A percentile compares a stretch with the other conserved stretches of the same genome.
phyloP scores from a whole-genome alignment of 2,113 vertebrate species.

The Grantiella picta region DNA sequence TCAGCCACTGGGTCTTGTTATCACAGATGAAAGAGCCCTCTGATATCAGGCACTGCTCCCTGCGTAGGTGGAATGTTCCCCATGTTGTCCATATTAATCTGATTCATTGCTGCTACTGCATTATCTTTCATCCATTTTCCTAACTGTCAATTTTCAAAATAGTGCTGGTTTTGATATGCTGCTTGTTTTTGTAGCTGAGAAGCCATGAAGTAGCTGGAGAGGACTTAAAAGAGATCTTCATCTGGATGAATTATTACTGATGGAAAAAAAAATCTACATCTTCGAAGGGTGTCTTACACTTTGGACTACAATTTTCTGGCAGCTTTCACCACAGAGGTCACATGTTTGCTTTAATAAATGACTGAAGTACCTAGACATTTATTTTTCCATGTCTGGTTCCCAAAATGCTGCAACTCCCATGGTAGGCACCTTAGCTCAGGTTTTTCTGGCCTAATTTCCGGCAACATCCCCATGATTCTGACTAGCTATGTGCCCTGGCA shows the following conservation, averaged over 20 bases:
- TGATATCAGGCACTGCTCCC: conserved; percentile 5
- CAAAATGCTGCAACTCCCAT: not conserved
- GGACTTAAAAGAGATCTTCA: conserved; percentile 15
- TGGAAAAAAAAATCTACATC: not conserved
- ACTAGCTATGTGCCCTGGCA: rapidly evolving
- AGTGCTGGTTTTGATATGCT: not conserved
- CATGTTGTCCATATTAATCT: conserved; percentile 24
- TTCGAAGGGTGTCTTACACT: not conserved
- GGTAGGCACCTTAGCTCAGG: not conserved
- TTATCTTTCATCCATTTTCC: conserved; percentile 34
- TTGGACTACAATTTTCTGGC: not conserved
- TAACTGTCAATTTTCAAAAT: conserved; percentile 30
- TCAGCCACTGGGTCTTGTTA: conserved; percentile 8
- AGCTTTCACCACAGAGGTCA: not conserved
- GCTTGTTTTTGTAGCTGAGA: not conserved
- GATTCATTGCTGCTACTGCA: not conserved
- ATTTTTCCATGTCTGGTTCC: not conserved
- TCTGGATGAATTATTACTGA: not conserved
- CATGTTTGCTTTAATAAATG: not conserved
- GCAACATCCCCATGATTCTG: not conserved
- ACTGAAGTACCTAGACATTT: not conserved
- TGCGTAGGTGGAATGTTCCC: conserved; percentile 28
- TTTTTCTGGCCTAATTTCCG: not conserved
- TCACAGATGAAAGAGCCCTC: conserved; percentile 23
- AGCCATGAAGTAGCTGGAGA: not conserved